A percentile compares a stretch with the other conserved stretches of the same genome.
These are phyloP conservation scores for Euthynnus affinis DNA, from an alignment of 2,797 vertebrate genomes.

Conservation along the genomic window DNA sequence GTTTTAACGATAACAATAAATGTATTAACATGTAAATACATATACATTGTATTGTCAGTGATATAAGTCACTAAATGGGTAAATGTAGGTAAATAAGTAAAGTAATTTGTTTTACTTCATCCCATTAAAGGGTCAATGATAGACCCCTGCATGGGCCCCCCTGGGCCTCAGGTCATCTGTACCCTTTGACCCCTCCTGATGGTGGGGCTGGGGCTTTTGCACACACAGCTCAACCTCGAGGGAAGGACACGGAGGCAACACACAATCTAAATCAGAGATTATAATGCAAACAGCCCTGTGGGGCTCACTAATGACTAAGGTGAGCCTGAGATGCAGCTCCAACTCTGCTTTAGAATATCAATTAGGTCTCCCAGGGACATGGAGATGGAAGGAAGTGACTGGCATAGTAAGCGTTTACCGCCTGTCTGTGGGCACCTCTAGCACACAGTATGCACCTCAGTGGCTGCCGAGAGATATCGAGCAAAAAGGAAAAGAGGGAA, in stretches of 20 bases:
- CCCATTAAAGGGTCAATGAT: neutral
- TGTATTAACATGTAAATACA: neutral
- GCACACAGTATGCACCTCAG: conserved; percentile 42
- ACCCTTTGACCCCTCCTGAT: neutral
- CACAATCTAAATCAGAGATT: conserved; percentile 82
- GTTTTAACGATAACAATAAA: neutral
- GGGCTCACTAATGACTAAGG: conserved; percentile 83
- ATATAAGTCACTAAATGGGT: neutral
- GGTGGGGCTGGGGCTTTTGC: conserved; percentile 63
- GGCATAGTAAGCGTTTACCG: conserved; percentile 74
- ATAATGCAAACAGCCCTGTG: conserved; percentile 82
- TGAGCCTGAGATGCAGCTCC: conserved; percentile 79
- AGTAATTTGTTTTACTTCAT: neutral
- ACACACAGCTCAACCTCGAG: conserved; percentile 66
- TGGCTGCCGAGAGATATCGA: conserved; percentile 48
- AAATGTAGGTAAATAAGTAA: too few relatives aligned
- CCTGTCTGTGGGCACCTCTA: conserved; percentile 68
- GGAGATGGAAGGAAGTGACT: conserved; percentile 77
- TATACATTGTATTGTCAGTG: neutral
- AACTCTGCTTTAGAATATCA: conserved; percentile 81
- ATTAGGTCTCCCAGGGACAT: conserved; percentile 80
- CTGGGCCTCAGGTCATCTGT: neutral
- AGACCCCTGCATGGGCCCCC: neutral
- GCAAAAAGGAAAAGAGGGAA: conserved; percentile 54
- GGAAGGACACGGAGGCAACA: conserved; percentile 77